These are phyloP conservation scores for Sesamia inferens DNA, from an alignment of 2,888 invertebrate species.

Conservation along the genomic window DNA sequence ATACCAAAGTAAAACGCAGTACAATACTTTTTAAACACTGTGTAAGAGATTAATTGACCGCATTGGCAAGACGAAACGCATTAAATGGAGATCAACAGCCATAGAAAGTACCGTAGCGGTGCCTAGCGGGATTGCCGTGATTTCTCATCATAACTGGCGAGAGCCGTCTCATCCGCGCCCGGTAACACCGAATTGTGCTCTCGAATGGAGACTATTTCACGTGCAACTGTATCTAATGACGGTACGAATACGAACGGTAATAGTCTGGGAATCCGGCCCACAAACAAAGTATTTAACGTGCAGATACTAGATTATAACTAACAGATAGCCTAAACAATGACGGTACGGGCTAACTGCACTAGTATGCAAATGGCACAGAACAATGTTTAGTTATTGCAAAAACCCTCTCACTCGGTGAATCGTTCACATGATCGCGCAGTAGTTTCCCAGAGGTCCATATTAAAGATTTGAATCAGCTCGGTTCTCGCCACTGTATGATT, in stretches of 20 bases:
- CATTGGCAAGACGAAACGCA: slow-evolving; percentile 84
- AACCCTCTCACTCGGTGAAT: slow-evolving; percentile 69
- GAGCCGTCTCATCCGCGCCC: slow-evolving; percentile 61
- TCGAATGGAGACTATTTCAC: slow-evolving; percentile 85
- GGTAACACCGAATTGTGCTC: slow-evolving; percentile 84
- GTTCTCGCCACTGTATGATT: slow-evolving; percentile 79
- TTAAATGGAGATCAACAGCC: slow-evolving; percentile 84
- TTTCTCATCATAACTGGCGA: slow-evolving; percentile 80
- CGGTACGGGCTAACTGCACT: slow-evolving; percentile 69
- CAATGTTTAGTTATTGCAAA: slow-evolving; percentile 74
- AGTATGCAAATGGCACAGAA: slow-evolving; percentile 81
- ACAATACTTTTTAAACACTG: slow-evolving; percentile 66
- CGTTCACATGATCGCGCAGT: slow-evolving; percentile 75
- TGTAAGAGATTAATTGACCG: slow-evolving; percentile 84
- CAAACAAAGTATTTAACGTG: slow-evolving; percentile 80
- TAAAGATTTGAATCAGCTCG: slow-evolving; percentile 69
- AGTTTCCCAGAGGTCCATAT: slow-evolving; percentile 77
- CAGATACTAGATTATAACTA: slow-evolving; percentile 82
- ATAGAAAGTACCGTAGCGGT: slow-evolving; percentile 87
- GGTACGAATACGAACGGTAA: slow-evolving; percentile 77
- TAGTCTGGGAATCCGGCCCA: slow-evolving; percentile 85
- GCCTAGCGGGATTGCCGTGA: slow-evolving; percentile 86
- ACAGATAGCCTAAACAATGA: slow-evolving; percentile 87
- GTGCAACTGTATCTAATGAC: slow-evolving; percentile 87
- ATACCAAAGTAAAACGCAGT: slow-evolving; percentile 64